phyloP scores from a whole-genome alignment of 2,797 vertebrate genomes.

The Cirrhinus mrigala region DNA sequence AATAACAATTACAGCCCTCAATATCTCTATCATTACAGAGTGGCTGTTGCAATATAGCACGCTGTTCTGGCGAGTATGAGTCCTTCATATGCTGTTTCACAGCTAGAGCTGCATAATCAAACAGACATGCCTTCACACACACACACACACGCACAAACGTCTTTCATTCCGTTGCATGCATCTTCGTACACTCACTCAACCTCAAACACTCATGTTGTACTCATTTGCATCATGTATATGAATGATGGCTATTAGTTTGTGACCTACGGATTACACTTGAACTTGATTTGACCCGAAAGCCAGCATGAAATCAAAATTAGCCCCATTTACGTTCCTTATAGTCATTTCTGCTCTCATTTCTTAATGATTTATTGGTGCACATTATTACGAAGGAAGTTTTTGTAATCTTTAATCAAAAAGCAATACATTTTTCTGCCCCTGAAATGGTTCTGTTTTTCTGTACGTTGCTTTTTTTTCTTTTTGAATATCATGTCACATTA shows the following conservation, averaged over 20 bases:
- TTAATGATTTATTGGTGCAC: neutral
- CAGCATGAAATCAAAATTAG: slow-evolving; percentile 9
- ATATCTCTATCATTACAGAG: slow-evolving; percentile 80
- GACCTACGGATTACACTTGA: slow-evolving; percentile 22
- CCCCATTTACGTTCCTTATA: neutral
- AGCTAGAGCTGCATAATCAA: slow-evolving; percentile 58
- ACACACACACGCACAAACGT: neutral
- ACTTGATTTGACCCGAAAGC: slow-evolving; percentile 21
- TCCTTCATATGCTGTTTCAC: slow-evolving; percentile 60
- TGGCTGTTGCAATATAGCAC: slow-evolving; percentile 59
- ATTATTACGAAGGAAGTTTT: neutral
- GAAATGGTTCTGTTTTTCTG: neutral
- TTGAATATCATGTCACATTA: neutral
- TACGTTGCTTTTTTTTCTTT: neutral
- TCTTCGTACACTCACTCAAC: neutral
- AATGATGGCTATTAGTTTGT: slow-evolving; percentile 25
- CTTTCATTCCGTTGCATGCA: neutral
- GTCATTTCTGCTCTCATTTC: neutral
- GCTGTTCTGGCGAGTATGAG: slow-evolving; percentile 54
- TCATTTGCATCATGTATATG: slow-evolving; percentile 23
- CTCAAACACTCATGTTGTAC: slow-evolving; percentile 18
- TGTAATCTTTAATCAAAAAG: neutral
- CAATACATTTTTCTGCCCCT: neutral
- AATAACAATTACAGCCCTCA: slow-evolving; percentile 84
- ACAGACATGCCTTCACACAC: slow-evolving; percentile 23